Base-by-base conservation (phyloP, 2,113 vertebrate genomes). In the Phyllostomus hastatus region DNA sequence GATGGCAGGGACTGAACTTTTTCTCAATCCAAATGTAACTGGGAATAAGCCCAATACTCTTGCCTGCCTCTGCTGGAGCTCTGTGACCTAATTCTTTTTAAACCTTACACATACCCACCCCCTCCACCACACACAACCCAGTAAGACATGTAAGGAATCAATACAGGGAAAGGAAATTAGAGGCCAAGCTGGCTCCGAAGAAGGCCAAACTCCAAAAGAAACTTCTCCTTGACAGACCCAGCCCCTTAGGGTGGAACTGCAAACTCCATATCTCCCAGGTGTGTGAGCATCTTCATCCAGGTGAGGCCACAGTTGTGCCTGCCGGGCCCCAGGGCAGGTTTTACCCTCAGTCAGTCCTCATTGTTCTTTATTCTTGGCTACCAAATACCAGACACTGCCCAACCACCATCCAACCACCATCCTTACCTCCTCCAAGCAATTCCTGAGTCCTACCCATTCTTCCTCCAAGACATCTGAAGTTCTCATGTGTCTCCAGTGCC, bases 341-440 rank as follows among this genome's bases (percentile, higher is more conserved):
- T 9, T 28, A 11, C 15, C 76, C 17, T 17, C 1, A 28, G 1
- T 1, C 2, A 2, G 15, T 16, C 24, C 43, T 50, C 1, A 6
- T 1, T 9, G 4, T 20, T 57, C 12, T 64, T 84, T 41, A 14
- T 64, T 35, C 6, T 7, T 76, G 12, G 8, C 41, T 66, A 7
- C 19, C 69, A 48, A 41, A 46, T n/a, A 11, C 67, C 48, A 86
- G 79, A 11, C 1, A 2, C 41, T 46, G 16, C 20, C 69, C 78
- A 24, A 48, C 10, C 10, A 7, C 22, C 26, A 52, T 19, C 69
- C 78, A 24, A 48, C 10, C 10, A 7, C 22, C 26, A 52, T 19
- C 31, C 15, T 80, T 11, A 83, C 7, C 15, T 46, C 20, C 4
- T 24, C 19, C 64, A 52, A 50, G 57, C 31, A 12, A 11, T 19